These are phyloP conservation scores for Oryzias curvinotus DNA, from an alignment of 2,113 vertebrate species.

Conservation along the genomic window DNA sequence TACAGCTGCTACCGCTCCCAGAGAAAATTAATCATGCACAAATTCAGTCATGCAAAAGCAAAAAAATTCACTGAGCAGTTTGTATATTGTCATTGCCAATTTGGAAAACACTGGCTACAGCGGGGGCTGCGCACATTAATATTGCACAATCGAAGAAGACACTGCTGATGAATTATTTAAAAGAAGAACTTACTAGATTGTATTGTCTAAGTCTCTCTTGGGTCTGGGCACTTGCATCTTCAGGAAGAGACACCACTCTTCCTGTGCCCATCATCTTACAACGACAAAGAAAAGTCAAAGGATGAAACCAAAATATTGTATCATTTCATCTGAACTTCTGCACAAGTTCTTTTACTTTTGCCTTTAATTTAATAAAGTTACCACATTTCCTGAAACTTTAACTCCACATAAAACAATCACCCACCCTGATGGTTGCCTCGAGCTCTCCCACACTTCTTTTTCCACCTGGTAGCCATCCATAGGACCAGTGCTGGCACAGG, in stretches of 20 bases:
- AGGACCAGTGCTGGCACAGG: slow-evolving; percentile 79
- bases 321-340: slow-evolving; percentile 4
- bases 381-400: slow-evolving; percentile 26
- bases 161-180: slow-evolving; percentile 70
- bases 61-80: slow-evolving; percentile 56
- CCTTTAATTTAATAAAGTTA: slow-evolving; percentile 22
- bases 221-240: slow-evolving; percentile 67
- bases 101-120: slow-evolving; percentile 51
- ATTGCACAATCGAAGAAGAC: slow-evolving; percentile 73
- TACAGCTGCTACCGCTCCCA: slow-evolving; percentile 17
- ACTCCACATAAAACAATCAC: slow-evolving; percentile 28
- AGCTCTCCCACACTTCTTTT: slow-evolving; percentile 77
- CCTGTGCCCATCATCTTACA: slow-evolving; percentile 77
- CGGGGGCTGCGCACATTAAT: slow-evolving; percentile 63
- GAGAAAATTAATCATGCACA: slow-evolving; percentile 44
- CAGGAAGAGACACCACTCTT: slow-evolving; percentile 70
- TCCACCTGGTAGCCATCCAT: slow-evolving; percentile 81
- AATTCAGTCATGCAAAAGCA: slow-evolving; percentile 50
- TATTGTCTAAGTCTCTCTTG: slow-evolving; percentile 70
- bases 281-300: slow-evolving; percentile 46
- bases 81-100: slow-evolving; percentile 67
- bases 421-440: slow-evolving; percentile 76
- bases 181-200: slow-evolving; percentile 72
- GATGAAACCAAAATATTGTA: slow-evolving; percentile 15
- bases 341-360: not conserved